Percentiles rank a stretch among this genome's conserved stretches.
These are phyloP conservation scores for Campylomormyrus tamandua DNA, from an alignment of 2,113 vertebrate genomes.

Conservation along the genomic window DNA sequence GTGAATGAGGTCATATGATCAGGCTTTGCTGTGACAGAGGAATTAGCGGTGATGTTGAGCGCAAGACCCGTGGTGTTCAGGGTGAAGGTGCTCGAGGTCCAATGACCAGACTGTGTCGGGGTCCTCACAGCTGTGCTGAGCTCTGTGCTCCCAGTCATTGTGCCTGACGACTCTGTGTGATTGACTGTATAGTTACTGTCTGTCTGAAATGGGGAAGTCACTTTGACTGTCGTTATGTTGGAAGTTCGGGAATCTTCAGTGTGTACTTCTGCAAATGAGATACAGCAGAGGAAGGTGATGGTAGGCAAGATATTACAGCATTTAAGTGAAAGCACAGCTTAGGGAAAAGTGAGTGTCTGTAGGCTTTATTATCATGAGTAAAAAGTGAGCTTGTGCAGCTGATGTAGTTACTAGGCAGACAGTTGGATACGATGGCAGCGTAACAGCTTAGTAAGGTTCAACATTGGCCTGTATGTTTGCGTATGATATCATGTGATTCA, in stretches of 20 bases:
- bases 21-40: neutral
- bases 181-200: neutral
- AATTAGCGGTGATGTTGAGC: neutral
- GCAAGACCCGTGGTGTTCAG: neutral
- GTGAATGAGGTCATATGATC: neutral
- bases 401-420: neutral
- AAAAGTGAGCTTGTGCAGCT: neutral
- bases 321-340: neutral
- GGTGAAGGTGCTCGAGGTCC: neutral
- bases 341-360: neutral
- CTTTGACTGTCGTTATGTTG: neutral
- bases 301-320: neutral
- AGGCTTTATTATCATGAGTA: neutral
- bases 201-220: neutral
- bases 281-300: neutral
- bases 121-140: neutral
- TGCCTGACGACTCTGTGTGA: neutral
- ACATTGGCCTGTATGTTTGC: neutral
- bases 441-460: neutral
- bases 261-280: neutral
- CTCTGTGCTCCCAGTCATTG: neutral
- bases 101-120: neutral
- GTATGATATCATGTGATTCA: neutral
- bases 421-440: neutral
- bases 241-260: rapidly evolving